Evolutionary conservation across 2,888 invertebrate species (phyloP), one percentile per base, ranked within the genome.

Genomic region (Scaptomyza flava): DNA sequence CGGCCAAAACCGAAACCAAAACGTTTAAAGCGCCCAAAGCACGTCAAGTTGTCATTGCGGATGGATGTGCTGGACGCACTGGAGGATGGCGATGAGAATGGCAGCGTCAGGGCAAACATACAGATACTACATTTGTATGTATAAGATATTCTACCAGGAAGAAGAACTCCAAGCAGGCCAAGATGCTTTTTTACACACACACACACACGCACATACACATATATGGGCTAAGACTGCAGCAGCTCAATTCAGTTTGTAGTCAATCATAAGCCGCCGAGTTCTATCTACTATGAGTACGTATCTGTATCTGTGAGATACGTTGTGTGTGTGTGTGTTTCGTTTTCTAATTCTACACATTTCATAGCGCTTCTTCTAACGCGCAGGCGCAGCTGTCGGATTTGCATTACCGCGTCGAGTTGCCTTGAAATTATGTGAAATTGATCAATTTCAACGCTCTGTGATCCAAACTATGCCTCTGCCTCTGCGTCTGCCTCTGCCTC

Each of bases 371-470:
- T 88, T 82, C 86, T 86, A 82, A 87, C 88, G 85, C 82, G 72
- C 65, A 79, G 71, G 76, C 86, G 88, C 87, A 87, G 79, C 89
- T 85, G 84, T 85, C 84, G 85, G 84, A 85, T 85, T 84, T 84
- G 84, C 89, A 84, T 84, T 85, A 85, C 87, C 71, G 77, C 73
- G 76, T 74, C 79, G 89, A 85, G 81, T 85, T 79, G 72, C 77
- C 78, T 75, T 79, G 78, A 82, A 85, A 89, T 90, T 89, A 89
- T 89, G 86, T 90, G 89, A 90, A 90, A 90, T 90, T 90, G 91
- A 90, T 90, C 90, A 90, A 90, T 89, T 90, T 90, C 90, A 90
- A 89, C 91, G 89, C 85, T 77, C 68, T 76, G 84, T 76, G 67
- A 80, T 66, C 58, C 62, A 47, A 41, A 23, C 46, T 57, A 47